phyloP scores from a whole-genome alignment of 2,113 vertebrate genomes.

The Heliornis fulica region DNA sequence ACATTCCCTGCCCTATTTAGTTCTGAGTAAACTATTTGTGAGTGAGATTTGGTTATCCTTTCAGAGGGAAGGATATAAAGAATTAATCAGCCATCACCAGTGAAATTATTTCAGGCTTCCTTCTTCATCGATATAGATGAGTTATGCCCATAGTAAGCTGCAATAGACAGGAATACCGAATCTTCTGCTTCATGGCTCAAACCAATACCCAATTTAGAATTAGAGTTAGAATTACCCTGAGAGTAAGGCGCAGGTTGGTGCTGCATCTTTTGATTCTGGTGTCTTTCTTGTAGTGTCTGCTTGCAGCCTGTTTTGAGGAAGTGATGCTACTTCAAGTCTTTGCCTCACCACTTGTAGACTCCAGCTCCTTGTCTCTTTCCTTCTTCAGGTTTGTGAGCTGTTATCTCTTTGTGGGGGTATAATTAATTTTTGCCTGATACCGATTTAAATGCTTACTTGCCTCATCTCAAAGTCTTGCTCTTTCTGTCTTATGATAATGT shows the following conservation, averaged over 20 bases:
- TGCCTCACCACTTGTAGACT: not conserved
- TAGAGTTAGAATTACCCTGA: not conserved
- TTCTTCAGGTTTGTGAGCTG: not conserved
- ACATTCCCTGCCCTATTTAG: not conserved
- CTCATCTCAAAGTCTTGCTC: not conserved
- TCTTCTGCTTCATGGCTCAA: not conserved
- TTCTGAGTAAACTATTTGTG: not conserved
- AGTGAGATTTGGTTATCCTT: not conserved
- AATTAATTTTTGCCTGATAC: not conserved
- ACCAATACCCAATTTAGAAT: not conserved
- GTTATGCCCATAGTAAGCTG: not conserved
- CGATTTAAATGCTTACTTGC: not conserved
- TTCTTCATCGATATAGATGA: not conserved
- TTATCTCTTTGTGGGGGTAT: not conserved
- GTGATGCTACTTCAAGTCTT: not conserved
- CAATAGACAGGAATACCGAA: not conserved
- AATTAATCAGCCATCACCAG: not conserved
- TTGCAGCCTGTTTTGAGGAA: not conserved
- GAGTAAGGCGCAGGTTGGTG: not conserved
- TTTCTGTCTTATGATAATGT: not conserved
- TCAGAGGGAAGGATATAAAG: not conserved
- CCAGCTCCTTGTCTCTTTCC: not conserved
- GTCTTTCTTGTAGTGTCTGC: not conserved
- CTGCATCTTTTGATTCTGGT: not conserved
- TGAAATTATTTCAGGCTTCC: not conserved